Evolutionary conservation across 1,140 invertebrate species (phyloP).

Genomic region (Drosophila pectinifera): DNA sequence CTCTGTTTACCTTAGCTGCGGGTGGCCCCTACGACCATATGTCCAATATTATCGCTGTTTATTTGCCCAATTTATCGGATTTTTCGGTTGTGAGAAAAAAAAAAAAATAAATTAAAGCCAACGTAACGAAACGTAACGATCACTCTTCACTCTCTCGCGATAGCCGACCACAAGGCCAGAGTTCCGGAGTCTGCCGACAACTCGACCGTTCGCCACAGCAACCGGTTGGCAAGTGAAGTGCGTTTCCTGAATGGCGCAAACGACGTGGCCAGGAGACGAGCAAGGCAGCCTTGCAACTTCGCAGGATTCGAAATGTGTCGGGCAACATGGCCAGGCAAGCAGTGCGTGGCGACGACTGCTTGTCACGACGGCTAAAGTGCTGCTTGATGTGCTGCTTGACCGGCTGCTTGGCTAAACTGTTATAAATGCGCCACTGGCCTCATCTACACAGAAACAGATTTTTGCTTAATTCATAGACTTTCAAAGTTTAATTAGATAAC

Average conservation of each 20-base stretch:
- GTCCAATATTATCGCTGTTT: background rate
- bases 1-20: conserved; percentile 37
- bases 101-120: background rate
- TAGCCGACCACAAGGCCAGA: background rate
- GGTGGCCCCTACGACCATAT: conserved; percentile 16
- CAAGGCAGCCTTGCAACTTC: background rate
- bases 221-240: conserved; percentile 65
- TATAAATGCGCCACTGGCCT: background rate
- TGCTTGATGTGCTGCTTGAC: conserved; percentile 2
- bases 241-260: background rate
- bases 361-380: too few relatives aligned
- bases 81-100: too few relatives aligned
- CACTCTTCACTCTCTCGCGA: conserved; percentile 12
- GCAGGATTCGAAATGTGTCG: conserved; percentile 14
- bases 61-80: background rate
- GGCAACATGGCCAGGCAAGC: background rate
- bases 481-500: too few relatives aligned
- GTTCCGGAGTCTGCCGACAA: background rate
- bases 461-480: background rate
- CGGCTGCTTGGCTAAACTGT: background rate
- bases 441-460: background rate
- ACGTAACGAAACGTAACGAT: background rate
- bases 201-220: conserved; percentile 58
- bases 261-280: background rate
- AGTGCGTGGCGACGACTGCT: background rate